Evolutionary conservation across 1,140 invertebrate genomes (phyloP).

Genomic region (Zaprionus vittiger): DNA sequence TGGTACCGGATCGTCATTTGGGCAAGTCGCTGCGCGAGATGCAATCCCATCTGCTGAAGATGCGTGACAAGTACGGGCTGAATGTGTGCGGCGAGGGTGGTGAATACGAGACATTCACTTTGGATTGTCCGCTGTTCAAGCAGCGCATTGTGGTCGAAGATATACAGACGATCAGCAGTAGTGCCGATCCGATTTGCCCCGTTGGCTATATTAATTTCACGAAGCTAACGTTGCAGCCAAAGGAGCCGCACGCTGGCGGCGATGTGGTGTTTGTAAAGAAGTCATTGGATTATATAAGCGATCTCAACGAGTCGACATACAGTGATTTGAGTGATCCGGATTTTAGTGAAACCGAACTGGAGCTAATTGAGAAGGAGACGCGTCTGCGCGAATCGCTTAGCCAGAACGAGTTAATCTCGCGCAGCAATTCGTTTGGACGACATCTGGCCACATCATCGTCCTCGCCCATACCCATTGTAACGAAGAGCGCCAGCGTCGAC

Average conservation of each 20-base stretch:
- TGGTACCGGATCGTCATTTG: conserved; percentile 94
- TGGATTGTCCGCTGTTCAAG: conserved; percentile 98
- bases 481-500: conserved; percentile 83
- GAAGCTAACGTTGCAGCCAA: conserved; percentile 90
- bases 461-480: conserved; percentile 83
- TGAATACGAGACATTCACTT: conserved; percentile 99
- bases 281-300: conserved; percentile 86
- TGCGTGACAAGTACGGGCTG: conserved; percentile 97
- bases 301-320: conserved; percentile 87
- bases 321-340: conserved; percentile 87
- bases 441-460: conserved; percentile 78
- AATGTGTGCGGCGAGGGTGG: conserved; percentile 99
- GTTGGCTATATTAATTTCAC: conserved; percentile 96
- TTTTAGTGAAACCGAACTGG: conserved; percentile 86
- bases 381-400: conserved; percentile 77
- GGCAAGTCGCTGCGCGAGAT: conserved; percentile 94
- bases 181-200: conserved; percentile 95
- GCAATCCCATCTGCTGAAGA: conserved; percentile 92
- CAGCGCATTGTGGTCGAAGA: conserved; percentile 95
- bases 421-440: conserved; percentile 83
- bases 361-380: conserved; percentile 86
- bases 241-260: conserved; percentile 76
- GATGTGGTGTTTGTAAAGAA: conserved; percentile 85
- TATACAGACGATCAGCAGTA: conserved; percentile 93
- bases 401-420: conserved; percentile 79